Evolutionary conservation across 2,797 vertebrate genomes (phyloP).

Genomic region (Choloepus didactylus): DNA sequence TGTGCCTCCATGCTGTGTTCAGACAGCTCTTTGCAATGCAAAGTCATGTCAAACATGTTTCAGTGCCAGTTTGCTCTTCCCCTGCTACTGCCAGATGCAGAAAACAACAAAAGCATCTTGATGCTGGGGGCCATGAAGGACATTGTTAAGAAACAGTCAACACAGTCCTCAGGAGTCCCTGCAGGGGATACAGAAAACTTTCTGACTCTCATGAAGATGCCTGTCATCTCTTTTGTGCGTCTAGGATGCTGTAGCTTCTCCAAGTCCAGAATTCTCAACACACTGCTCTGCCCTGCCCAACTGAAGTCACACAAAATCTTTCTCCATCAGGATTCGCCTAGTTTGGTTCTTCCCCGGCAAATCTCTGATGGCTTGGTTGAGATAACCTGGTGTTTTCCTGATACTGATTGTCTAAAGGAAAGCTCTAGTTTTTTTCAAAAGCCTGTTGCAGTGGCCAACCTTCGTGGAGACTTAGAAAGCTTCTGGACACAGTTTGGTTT

Average conservation of each 20-base stretch:
- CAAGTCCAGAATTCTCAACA: slow-evolving; percentile 91
- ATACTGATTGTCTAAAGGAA: slow-evolving; percentile 64
- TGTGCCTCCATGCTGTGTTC: slow-evolving; percentile 90
- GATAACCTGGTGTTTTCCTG: slow-evolving; percentile 89
- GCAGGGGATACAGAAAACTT: slow-evolving; percentile 75
- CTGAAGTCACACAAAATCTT: slow-evolving; percentile 87
- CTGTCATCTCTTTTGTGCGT: slow-evolving; percentile 84
- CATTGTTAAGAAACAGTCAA: slow-evolving; percentile 85
- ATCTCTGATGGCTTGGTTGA: slow-evolving; percentile 90
- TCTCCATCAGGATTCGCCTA: slow-evolving; percentile 87
- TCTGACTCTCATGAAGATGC: slow-evolving; percentile 86
- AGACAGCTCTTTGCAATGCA: slow-evolving; percentile 88
- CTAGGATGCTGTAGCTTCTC: slow-evolving; percentile 84
- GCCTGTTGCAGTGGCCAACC: slow-evolving; percentile 89
- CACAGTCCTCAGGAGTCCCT: slow-evolving; percentile 59
- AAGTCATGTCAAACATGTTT: slow-evolving; percentile 90
- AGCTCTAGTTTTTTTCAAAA: slow-evolving; percentile 82
- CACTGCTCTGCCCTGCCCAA: slow-evolving; percentile 82
- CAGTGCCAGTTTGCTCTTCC: slow-evolving; percentile 91
- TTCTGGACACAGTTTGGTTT: slow-evolving; percentile 87
- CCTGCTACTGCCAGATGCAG: slow-evolving; percentile 88
- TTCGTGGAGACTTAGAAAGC: slow-evolving; percentile 88
- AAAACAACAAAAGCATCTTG: slow-evolving; percentile 84
- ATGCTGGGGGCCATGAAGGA: slow-evolving; percentile 90
- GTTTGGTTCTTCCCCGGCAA: slow-evolving; percentile 82